Evolutionary conservation across 2,113 vertebrate genomes (phyloP).

Genomic region (Synchiropus splendidus): DNA sequence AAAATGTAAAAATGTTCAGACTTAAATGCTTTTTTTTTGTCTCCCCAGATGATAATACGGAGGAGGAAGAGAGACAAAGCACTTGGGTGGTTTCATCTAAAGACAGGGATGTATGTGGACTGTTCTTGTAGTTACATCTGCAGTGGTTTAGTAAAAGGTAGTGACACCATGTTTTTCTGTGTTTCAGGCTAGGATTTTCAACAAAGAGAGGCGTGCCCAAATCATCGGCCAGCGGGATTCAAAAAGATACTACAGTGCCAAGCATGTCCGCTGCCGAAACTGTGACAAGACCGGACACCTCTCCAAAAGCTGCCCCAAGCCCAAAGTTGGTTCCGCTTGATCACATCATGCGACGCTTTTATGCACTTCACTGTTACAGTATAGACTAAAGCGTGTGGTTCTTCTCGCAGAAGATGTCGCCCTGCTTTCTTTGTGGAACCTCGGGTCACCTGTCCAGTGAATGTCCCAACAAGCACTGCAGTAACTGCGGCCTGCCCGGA

Average conservation of each 20-base stretch:
- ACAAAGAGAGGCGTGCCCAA: conserved; percentile 51
- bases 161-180: conserved; percentile 3
- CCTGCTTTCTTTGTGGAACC: conserved; percentile 78
- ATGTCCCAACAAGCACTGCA: conserved; percentile 78
- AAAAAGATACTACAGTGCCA: conserved; percentile 75
- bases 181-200: conserved; percentile 78
- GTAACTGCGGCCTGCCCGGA: conserved; percentile 81
- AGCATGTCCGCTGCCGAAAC: conserved; percentile 77
- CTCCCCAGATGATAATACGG: conserved; percentile 32
- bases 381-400: too few relatives aligned
- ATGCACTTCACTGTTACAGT: neutral
- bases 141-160: neutral
- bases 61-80: neutral
- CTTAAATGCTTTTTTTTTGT: too few relatives aligned
- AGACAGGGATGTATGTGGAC: conserved; percentile 41
- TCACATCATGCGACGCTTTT: neutral
- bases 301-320: conserved; percentile 82
- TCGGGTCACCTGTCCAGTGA: conserved; percentile 63
- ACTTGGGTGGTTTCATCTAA: conserved; percentile 45
- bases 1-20: too few relatives aligned
- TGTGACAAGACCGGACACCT: conserved; percentile 81
- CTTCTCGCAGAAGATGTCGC: conserved; percentile 65
- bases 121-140: neutral
- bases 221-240: conserved; percentile 12
- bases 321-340: conserved; percentile 66